Conservation (phyloP, 2,888 invertebrate species). For the Pogonocherus hispidulus region DNA sequence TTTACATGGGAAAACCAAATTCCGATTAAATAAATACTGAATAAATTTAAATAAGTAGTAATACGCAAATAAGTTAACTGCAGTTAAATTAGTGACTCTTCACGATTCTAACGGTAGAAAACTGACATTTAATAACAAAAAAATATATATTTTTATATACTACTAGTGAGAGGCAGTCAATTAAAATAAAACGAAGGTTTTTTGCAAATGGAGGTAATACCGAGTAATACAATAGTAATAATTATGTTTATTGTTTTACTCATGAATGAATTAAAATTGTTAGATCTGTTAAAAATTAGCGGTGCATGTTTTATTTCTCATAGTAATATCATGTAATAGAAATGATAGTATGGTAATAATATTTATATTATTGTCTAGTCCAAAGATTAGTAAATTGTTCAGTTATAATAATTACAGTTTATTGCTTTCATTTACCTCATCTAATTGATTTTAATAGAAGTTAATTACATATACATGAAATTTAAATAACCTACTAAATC, state of each 20-base stretch:
- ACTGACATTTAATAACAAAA: constrained; percentile 30
- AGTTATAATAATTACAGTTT: too few relatives aligned
- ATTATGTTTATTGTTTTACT: background rate
- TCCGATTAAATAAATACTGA: background rate
- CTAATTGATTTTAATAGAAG: too few relatives aligned
- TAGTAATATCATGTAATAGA: too few relatives aligned
- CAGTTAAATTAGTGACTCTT: constrained; percentile 20
- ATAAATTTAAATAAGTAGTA: constrained; percentile 17
- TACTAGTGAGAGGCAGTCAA: constrained; percentile 17
- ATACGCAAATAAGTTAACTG: constrained; percentile 23
- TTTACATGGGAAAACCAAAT: background rate
- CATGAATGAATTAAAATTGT: background rate
- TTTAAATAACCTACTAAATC: too few relatives aligned
- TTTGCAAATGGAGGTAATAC: background rate
- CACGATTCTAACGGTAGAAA: constrained; percentile 32
- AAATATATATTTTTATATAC: constrained; percentile 5
- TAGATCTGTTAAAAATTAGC: too few relatives aligned
- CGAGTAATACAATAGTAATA: constrained; percentile 3
- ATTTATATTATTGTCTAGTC: too few relatives aligned
- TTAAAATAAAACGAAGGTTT: constrained; percentile 31
- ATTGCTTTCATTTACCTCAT: too few relatives aligned
- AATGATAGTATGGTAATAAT: too few relatives aligned
- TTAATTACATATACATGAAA: too few relatives aligned
- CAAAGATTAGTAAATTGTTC: too few relatives aligned
- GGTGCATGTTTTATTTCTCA: too few relatives aligned